Evolutionary conservation across 2,888 invertebrate genomes (phyloP).

Genomic region (Adineta ricciae): DNA sequence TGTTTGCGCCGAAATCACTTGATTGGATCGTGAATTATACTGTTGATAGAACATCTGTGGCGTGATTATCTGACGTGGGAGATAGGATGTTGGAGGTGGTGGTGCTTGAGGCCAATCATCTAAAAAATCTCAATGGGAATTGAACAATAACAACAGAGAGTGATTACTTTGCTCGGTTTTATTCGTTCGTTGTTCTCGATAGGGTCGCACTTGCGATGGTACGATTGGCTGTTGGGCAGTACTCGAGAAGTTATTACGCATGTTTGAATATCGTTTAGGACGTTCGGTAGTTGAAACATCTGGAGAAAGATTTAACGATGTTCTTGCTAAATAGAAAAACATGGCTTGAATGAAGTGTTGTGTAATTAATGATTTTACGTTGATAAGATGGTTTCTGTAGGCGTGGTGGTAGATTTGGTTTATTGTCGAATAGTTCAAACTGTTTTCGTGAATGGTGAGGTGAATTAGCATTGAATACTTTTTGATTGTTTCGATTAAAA

Average conservation of each 20-base stretch:
- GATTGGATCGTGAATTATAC: neutral
- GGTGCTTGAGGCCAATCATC: conserved; percentile 9
- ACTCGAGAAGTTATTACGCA: neutral
- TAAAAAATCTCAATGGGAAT: neutral
- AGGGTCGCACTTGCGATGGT: neutral
- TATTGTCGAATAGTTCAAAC: neutral
- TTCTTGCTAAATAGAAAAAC: neutral
- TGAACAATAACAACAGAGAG: no score
- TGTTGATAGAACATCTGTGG: neutral
- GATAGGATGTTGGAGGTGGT: neutral
- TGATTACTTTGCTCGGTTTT: neutral
- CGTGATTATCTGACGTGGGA: neutral
- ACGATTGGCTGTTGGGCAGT: neutral
- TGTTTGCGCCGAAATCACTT: no score
- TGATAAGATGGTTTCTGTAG: neutral
- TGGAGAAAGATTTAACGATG: neutral
- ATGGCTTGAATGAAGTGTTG: neutral
- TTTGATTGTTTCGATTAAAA: neutral
- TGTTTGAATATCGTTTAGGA: conserved; percentile 17
- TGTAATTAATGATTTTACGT: neutral
- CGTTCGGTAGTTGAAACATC: neutral
- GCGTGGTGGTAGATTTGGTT: neutral
- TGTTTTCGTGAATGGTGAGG: neutral
- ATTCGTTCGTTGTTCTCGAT: neutral
- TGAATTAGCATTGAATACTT: neutral